Evolutionary conservation across 1,140 invertebrate species (phyloP), one percentile per base, ranked within the genome.

Genomic region (Aethina tumida): DNA sequence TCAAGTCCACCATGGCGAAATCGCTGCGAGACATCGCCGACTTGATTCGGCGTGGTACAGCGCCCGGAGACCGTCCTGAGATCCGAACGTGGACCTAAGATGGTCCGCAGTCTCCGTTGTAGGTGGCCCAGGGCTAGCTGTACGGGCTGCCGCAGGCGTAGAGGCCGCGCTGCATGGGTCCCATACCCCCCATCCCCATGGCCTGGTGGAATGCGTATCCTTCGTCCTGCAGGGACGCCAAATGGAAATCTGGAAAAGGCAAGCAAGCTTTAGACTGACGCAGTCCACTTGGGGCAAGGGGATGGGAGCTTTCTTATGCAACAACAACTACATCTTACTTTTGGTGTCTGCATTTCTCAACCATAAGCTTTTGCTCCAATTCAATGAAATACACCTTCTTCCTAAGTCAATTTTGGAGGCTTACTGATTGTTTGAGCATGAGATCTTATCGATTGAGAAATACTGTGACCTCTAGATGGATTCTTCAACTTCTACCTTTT

Each of bases 181-280:
- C 61, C 56, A 62, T 60, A 39, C 59, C 59, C 26, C 63, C 63
- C 63, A 65, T 65, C 48, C 63, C 63, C 62, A 65, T 64, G 32
- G 62, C 61, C 54, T 63, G 63, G 43, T 65, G 63, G 59, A 64
- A 65, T 50, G 63, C 62, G 50, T 63, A 64, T 32, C 62, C 63
- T 56, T 65, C 63, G 50, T 65, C 63, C 51, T 65, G 63, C 18
- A 65, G 61, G 28, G 63, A 65, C 30, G 62, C 63, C 59, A 65
- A 52, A 51, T 65, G 63, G 50, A 65, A 63, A 57, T 65, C 63
- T 65, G 63, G 14, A 65, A 63, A 36, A 56, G 26, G 34, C 39
- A 29, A 33, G n/a, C 19, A 35, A 24, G 3, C 15, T 29, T 8
- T 29, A 13, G 6, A 8, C 28, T 29, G n/a, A n/a, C n/a, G n/a